Base-by-base conservation (phyloP, 2,113 vertebrate genomes). In the Myocastor coypus region DNA sequence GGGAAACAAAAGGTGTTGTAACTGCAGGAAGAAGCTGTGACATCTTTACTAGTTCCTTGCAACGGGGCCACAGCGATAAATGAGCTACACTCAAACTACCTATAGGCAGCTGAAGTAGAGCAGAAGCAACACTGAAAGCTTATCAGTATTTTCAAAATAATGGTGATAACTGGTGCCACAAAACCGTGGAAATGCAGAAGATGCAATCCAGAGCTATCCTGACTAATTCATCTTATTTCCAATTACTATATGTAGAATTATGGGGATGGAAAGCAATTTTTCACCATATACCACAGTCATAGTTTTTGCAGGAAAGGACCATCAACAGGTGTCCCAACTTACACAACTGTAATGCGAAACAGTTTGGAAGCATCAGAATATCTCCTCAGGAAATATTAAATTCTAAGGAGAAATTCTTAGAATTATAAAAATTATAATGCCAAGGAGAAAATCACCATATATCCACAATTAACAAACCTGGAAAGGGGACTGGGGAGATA, bases 121-220 rank as follows among this genome's bases (percentile, higher is more conserved):
- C 22, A 12, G 17, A 63, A 80, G 42, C 1, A 77, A 75, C 55
- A 37, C 0, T 0, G 32, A n/a, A 94, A 83, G 80, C 37, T 93
- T 1, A 26, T 26, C 28, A 30, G 16, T 64, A 52, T 82, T 95
- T 73, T 90, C 64, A 87, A 94, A 87, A 0, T 87, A 34, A 50
- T 71, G 28, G 16, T 81, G 90, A 91, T 81, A 75, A 91, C 61
- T 88, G 30, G 7, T 61, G 40, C 82, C 13, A 55, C 6, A 61
- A 90, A 81, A 46, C 3, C 8, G 71, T 11, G 57, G 13, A 68
- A 75, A 7, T 50, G 0, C 26, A 24, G 50, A 82, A 94, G 90
- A 69, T 16, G 90, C 66, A 96, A 88, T 34, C 14, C 16, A 92
- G 11, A 73, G n/a, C n/a, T 40, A 10, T 22, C 37, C 87, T 82